Base-by-base conservation (phyloP, 37 sponge, comb jelly and placozoan genomes). In the Aphrocallistes beatrix region DNA sequence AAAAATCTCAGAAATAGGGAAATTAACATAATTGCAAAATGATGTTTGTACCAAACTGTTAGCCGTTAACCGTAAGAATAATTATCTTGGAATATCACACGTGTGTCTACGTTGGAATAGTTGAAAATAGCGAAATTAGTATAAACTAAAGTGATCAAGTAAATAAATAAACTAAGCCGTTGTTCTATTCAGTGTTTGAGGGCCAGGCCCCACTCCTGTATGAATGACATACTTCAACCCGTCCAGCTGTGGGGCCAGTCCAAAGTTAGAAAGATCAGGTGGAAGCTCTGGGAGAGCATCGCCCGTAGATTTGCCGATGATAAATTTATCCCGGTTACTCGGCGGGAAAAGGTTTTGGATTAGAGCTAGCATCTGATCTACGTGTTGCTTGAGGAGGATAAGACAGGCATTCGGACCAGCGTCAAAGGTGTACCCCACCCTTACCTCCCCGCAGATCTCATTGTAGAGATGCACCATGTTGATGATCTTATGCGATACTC, bases 321-420 rank as follows among this genome's bases (percentile, higher is more conserved):
- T 28, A 60, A 60, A 82, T 83, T 42, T 38, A 28, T 87, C 23
- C 8, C 39, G 81, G 36, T 85, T 60, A 1, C 1, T 37, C 0
- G 95, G 89, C 38, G 91, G 91, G 48, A 96, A 93, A 81, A 83
- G 87, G 75, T 91, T 85, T 28, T 32, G 49, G 19, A 93, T 39
- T 23, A 93, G 51, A 39, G 87, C 60, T 37, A 93, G 81, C 0
- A 96, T 21, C 37, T 93, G 51, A 37, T 82, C 84, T 0, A 92
- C 84, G 82, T 93, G 83, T 1, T 50, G n/a, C 0, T 85, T 85
- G 39, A 86, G 89, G 0, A 82, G 82, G 47, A 86, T 92, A 13
- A 98, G 83, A n/a, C 95, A 94, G 37, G 99, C 96, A 86, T 98
- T 98, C 9, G 99, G 99, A 34, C 99, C 99, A 83, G 99, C 99